phyloP scores from a whole-genome alignment of 1,140 invertebrate species.

The Heterodera carotae region DNA sequence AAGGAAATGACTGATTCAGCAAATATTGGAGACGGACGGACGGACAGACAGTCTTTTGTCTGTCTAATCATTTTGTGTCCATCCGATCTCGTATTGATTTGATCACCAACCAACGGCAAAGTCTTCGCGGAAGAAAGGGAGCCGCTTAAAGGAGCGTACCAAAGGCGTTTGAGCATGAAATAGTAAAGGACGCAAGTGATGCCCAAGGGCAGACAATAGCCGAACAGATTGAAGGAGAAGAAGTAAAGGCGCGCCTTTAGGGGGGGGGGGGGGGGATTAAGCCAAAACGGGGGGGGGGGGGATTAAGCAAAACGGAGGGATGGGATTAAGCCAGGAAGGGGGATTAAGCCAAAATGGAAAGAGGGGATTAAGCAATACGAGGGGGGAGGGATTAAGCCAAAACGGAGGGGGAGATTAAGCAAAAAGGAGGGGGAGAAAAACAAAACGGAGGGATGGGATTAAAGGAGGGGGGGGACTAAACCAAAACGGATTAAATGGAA shows the following conservation, averaged over 20 bases:
- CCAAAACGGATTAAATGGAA: neutral
- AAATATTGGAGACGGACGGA: no score
- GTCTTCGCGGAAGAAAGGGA: slow-evolving; percentile 21
- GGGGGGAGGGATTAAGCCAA: no score
- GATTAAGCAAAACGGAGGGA: slow-evolving; percentile 27
- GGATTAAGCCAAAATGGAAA: no score
- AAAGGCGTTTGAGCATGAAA: slow-evolving; percentile 83
- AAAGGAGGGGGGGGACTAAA: no score
- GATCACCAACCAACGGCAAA: slow-evolving; percentile 9
- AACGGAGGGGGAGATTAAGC: slow-evolving; percentile 14
- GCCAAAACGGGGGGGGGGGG: neutral
- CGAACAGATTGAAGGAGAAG: slow-evolving; percentile 67
- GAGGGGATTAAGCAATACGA: no score
- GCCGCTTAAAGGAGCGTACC: slow-evolving; percentile 70
- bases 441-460: no score
- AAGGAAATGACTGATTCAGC: no score
- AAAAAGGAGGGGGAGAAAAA: slow-evolving; percentile 3
- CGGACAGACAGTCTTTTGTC: no score
- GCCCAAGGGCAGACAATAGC: slow-evolving; percentile 70
- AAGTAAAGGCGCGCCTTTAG: slow-evolving; percentile 63
- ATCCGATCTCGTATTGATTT: no score
- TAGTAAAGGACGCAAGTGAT: slow-evolving; percentile 86
- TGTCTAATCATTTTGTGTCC: no score
- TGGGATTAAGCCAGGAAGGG: no score
- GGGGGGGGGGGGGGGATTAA: no score